Evolutionary conservation across 2,888 invertebrate species (phyloP).

Genomic region (Limenitis camilla): DNA sequence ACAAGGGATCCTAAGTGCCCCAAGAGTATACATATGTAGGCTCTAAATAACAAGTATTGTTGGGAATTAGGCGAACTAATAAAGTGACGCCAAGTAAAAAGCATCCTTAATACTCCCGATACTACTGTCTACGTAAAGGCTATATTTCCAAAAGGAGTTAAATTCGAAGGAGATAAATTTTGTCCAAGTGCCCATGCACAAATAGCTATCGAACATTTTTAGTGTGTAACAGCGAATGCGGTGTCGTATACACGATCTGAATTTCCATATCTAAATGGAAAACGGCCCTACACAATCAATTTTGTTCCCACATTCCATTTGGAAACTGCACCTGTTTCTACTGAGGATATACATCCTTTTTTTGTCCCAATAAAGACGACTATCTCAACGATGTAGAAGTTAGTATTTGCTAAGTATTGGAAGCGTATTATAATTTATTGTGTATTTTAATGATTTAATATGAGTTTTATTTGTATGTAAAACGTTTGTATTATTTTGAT

Average conservation of each 20-base stretch:
- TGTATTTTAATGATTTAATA: too few relatives aligned
- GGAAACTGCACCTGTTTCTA: constrained; percentile 64
- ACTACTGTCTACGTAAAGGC: not conserved
- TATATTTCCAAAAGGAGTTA: constrained; percentile 25
- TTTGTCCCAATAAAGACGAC: constrained; percentile 44
- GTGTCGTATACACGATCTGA: constrained; percentile 54
- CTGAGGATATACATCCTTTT: constrained; percentile 43
- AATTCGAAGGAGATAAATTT: constrained; percentile 15
- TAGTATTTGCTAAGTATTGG: too few relatives aligned
- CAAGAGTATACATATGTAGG: too few relatives aligned
- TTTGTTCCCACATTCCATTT: constrained; percentile 63
- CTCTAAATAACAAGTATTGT: too few relatives aligned
- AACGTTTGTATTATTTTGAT: too few relatives aligned
- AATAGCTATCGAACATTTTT: constrained; percentile 41
- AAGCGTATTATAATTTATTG: too few relatives aligned
- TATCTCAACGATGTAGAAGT: too few relatives aligned
- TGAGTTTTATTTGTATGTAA: too few relatives aligned
- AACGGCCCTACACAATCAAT: constrained; percentile 67
- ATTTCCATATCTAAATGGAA: constrained; percentile 73
- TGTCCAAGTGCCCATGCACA: constrained; percentile 11
- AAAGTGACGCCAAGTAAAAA: too few relatives aligned
- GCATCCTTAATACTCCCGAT: too few relatives aligned
- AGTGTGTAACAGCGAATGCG: constrained; percentile 36
- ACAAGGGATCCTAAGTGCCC: too few relatives aligned
- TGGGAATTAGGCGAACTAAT: too few relatives aligned